Evolutionary conservation across 1,140 invertebrate genomes (phyloP).

Genomic region (Vollenhovia emeryi): DNA sequence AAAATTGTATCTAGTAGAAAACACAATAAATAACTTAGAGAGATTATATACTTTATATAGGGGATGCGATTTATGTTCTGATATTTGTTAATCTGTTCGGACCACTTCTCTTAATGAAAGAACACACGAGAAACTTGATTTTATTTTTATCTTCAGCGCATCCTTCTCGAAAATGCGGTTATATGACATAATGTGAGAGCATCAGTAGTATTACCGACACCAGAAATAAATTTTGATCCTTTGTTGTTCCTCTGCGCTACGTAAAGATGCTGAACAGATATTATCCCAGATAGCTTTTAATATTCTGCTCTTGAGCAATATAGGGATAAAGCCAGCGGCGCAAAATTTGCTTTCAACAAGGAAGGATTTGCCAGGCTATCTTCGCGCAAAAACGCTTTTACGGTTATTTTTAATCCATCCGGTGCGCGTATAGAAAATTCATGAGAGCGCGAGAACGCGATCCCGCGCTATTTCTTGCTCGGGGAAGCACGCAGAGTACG

Average conservation of each 20-base stretch:
- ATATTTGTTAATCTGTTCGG: neutral
- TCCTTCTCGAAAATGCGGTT: neutral
- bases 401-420: slow-evolving; percentile 59
- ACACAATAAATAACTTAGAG: neutral
- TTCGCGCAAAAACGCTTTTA: slow-evolving; percentile 47
- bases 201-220: slow-evolving; percentile 1
- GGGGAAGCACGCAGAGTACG: slow-evolving; percentile 13
- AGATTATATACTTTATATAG: neutral
- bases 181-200: neutral
- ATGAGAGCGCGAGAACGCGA: slow-evolving; percentile 50
- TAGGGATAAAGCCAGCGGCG: slow-evolving; percentile 26
- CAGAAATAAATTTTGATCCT: slow-evolving; percentile 52
- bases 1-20: neutral
- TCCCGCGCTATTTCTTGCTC: slow-evolving; percentile 32
- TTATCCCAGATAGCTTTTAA: slow-evolving; percentile 54
- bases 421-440: slow-evolving; percentile 48
- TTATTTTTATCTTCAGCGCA: slow-evolving; percentile 3
- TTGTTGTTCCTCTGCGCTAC: slow-evolving; percentile 30
- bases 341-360: slow-evolving; percentile 38
- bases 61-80: neutral
- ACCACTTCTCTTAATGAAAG: neutral
- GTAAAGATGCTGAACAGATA: slow-evolving; percentile 37
- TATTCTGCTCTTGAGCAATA: slow-evolving; percentile 49
- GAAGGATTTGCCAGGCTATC: slow-evolving; percentile 27
- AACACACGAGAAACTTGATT: neutral